Percentiles rank a stretch among this genome's conserved stretches.
Conservation (phyloP, 2,888 invertebrate genomes). For the Drosophila hawaiiensis region DNA sequence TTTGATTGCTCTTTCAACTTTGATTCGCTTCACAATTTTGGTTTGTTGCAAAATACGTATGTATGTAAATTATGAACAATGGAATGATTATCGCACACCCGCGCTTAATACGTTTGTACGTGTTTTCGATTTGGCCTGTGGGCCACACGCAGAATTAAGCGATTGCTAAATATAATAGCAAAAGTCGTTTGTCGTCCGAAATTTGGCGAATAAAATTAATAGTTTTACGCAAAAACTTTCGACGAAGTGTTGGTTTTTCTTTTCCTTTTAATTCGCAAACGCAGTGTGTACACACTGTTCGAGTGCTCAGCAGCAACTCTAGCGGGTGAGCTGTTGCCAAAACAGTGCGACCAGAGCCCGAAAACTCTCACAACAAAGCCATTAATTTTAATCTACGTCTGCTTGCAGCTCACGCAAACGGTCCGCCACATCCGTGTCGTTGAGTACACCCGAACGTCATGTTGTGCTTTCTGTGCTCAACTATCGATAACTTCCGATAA, state of each 20-base stretch:
- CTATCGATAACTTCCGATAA: slow-evolving; percentile 28
- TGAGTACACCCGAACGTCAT: not conserved
- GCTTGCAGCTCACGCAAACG: not conserved
- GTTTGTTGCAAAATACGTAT: slow-evolving; percentile 62
- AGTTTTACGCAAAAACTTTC: slow-evolving; percentile 67
- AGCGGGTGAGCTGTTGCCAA: slow-evolving; percentile 34
- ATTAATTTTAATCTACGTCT: not conserved
- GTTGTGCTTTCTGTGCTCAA: not conserved
- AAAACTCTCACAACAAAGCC: rapidly evolving
- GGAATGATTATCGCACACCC: slow-evolving; percentile 62
- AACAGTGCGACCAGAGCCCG: slow-evolving; percentile 35
- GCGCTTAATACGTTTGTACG: slow-evolving; percentile 55
- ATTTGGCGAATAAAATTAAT: slow-evolving; percentile 56
- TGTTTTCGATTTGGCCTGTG: slow-evolving; percentile 66
- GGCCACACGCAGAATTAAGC: slow-evolving; percentile 63
- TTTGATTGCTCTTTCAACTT: slow-evolving; percentile 57
- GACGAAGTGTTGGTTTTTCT: slow-evolving; percentile 72
- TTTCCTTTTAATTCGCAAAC: slow-evolving; percentile 49
- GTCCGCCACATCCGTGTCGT: slow-evolving; percentile 9
- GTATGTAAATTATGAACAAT: slow-evolving; percentile 75
- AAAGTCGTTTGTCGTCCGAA: slow-evolving; percentile 58
- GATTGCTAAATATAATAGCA: slow-evolving; percentile 36
- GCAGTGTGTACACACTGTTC: slow-evolving; percentile 54
- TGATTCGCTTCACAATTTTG: slow-evolving; percentile 53
- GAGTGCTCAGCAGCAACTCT: slow-evolving; percentile 16